Evolutionary conservation across 1,140 invertebrate species (phyloP).

Genomic region (Globodera rostochiensis): DNA sequence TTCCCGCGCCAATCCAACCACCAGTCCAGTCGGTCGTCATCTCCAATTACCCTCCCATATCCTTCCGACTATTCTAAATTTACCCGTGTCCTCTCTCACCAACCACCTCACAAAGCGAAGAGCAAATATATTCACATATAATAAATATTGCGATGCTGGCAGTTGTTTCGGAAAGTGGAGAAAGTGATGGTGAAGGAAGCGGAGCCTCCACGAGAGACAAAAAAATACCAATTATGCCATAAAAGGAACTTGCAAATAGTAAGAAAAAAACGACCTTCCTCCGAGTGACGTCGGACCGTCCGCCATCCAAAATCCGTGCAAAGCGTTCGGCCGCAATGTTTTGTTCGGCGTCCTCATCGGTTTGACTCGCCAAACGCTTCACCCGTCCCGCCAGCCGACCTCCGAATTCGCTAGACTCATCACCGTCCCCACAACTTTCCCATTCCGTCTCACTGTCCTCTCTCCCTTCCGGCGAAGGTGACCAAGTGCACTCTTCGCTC

Average conservation of each 20-base stretch:
- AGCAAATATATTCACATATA: neutral
- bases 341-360: neutral
- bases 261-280: conserved; percentile 22
- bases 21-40: conserved; percentile 5
- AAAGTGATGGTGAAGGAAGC: neutral
- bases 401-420: neutral
- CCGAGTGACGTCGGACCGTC: conserved; percentile 5
- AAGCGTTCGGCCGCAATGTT: conserved; percentile 15
- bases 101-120: neutral
- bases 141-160: neutral
- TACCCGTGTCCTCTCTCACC: conserved; percentile 4
- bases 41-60: conserved; percentile 25
- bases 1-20: conserved; percentile 27
- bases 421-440: neutral
- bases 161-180: neutral
- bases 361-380: conserved; percentile 1
- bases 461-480: neutral
- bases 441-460: neutral
- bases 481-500: conserved; percentile 2
- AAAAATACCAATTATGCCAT: too few species aligned
- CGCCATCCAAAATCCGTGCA: conserved; percentile 14
- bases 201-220: neutral
- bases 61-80: conserved; percentile 1
- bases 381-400: conserved; percentile 15
- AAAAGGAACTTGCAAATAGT: too few species aligned